These are phyloP conservation scores for Petrosia ficiformis DNA, from an alignment of 37 sponge, comb jelly and placozoan species.

Conservation along the genomic window DNA sequence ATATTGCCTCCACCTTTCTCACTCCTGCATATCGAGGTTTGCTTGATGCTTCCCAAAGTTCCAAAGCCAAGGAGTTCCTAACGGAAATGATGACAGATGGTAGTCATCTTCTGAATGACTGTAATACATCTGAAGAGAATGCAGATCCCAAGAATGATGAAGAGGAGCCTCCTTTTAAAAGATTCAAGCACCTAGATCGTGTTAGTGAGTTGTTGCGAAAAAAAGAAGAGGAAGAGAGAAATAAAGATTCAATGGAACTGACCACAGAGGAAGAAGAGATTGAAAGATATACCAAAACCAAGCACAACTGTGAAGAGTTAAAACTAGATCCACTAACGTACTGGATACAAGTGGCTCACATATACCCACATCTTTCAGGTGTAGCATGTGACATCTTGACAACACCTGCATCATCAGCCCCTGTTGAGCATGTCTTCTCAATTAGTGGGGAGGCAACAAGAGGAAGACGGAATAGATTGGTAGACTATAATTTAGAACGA, in stretches of 20 bases:
- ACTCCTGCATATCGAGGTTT: conserved; percentile 9
- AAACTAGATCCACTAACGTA: conserved; percentile 5
- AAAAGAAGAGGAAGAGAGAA: conserved; percentile 5
- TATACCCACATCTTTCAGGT: not conserved
- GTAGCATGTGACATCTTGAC: conserved; percentile 25
- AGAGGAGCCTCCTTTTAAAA: conserved; percentile 10
- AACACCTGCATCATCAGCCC: conserved; percentile 21
- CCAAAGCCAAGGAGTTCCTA: not conserved
- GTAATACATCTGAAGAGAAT: not conserved
- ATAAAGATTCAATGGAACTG: not conserved
- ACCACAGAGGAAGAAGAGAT: conserved; percentile 14
- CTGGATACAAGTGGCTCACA: conserved; percentile 1
- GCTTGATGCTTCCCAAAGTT: not conserved
- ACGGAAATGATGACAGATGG: not conserved
- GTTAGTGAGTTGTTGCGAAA: not conserved
- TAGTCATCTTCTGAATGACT: not conserved
- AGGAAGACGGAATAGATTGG: conserved; percentile 8
- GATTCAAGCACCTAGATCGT: conserved; percentile 5
- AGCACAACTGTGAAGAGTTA: not conserved
- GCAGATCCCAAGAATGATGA: not conserved
- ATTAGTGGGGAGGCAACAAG: conserved; percentile 12
- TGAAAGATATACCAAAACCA: not conserved
- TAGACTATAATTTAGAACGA: conserved; percentile 8
- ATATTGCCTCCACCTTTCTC: not conserved
- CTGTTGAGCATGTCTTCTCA: conserved; percentile 11